Conservation (phyloP, 2,888 invertebrate genomes). For the Drosophila tanythrix region DNA sequence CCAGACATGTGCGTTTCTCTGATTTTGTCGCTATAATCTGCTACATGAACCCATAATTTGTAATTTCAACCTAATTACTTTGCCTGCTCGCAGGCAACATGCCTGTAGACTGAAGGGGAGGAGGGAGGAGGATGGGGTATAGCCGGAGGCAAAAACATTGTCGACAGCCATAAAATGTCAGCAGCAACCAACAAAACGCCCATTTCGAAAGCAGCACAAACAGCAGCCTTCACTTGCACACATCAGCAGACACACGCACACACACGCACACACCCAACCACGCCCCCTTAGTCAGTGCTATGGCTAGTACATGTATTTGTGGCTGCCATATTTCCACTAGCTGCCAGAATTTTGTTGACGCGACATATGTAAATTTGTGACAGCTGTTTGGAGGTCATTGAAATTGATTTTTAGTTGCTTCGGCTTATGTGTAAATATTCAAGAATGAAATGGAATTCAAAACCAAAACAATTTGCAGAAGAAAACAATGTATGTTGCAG, state of each 20-base stretch:
- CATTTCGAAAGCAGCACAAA: conserved; percentile 49
- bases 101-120: neutral
- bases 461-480: conserved; percentile 1
- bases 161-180: conserved; percentile 75
- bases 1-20: conserved; percentile 62
- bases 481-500: neutral
- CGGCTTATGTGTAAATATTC: conserved; percentile 1
- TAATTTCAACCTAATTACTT: conserved; percentile 82
- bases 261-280: conserved; percentile 26
- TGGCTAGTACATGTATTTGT: conserved; percentile 44
- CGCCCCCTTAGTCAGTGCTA: conserved; percentile 51
- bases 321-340: conserved; percentile 38
- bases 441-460: conserved; percentile 2
- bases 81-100: conserved; percentile 24
- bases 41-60: conserved; percentile 80
- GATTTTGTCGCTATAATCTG: conserved; percentile 78
- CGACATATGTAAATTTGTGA: conserved; percentile 73
- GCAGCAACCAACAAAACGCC: conserved; percentile 74
- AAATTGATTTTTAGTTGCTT: conserved; percentile 60
- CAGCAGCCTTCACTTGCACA: conserved; percentile 47
- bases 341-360: conserved; percentile 37
- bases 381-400: conserved; percentile 65
- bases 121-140: conserved; percentile 8
- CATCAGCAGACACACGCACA: conserved; percentile 9
- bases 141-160: conserved; percentile 65